Percentiles rank a stretch among this genome's conserved stretches.
phyloP scores from a whole-genome alignment of 2,113 vertebrate genomes.

The Trematomus loennbergii region DNA sequence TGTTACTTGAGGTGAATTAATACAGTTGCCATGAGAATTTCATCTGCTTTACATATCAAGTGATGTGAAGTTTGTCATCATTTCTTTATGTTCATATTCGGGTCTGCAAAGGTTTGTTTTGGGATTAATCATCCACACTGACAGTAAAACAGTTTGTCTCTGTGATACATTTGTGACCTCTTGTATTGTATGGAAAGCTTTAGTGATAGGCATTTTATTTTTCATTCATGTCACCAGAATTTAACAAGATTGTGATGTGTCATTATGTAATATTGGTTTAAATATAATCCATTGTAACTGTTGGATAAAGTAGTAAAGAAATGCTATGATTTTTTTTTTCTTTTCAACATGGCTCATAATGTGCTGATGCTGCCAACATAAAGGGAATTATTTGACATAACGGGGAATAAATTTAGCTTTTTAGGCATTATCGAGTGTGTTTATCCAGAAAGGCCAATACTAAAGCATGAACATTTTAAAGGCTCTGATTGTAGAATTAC shows the following conservation, averaged over 20 bases:
- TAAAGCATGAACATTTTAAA: conserved; percentile 62
- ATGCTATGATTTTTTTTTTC: conserved; percentile 32
- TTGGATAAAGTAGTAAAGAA: conserved; percentile 68
- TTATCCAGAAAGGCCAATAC: conserved; percentile 41
- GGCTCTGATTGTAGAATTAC: conserved; percentile 70
- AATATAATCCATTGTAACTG: conserved; percentile 67
- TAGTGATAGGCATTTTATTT: conserved; percentile 56
- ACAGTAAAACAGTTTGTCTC: conserved; percentile 59
- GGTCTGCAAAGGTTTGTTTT: conserved; percentile 40
- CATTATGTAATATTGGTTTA: conserved; percentile 71
- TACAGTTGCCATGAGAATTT: conserved; percentile 30
- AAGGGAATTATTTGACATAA: conserved; percentile 70
- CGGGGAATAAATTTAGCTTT: conserved; percentile 26
- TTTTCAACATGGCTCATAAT: conserved; percentile 50
- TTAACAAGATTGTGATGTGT: conserved; percentile 73
- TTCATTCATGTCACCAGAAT: conserved; percentile 63
- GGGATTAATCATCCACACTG: conserved; percentile 43
- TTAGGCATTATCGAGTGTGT: conserved; percentile 43
- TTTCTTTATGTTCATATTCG: conserved; percentile 47
- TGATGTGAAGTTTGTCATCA: conserved; percentile 40
- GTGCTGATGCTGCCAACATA: conserved; percentile 74
- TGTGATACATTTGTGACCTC: conserved; percentile 59
- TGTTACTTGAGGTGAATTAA: conserved; percentile 43
- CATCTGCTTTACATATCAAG: conserved; percentile 43
- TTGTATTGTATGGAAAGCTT: conserved; percentile 66